Evolutionary conservation across 2,888 invertebrate species (phyloP).

Genomic region (Eupithecia inturbata): DNA sequence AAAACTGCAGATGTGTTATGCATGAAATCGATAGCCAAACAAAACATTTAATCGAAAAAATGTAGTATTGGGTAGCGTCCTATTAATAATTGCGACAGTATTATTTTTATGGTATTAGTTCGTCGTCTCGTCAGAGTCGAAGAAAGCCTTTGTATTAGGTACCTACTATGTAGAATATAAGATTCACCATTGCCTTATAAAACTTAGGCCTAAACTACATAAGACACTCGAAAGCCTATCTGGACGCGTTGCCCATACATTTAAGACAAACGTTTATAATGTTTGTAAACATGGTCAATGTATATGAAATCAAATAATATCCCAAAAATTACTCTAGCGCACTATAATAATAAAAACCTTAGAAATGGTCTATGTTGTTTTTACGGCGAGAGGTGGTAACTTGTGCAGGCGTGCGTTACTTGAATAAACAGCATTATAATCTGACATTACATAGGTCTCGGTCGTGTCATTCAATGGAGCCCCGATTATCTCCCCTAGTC

Average conservation of each 20-base stretch:
- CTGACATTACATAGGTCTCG: background rate
- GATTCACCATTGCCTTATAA: too few species aligned
- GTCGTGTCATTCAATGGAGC: background rate
- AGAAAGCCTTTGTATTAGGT: background rate
- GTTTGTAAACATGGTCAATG: too few species aligned
- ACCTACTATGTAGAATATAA: background rate
- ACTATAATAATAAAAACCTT: too few species aligned
- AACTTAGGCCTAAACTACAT: too few species aligned
- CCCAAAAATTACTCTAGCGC: too few species aligned
- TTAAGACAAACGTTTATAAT: too few species aligned
- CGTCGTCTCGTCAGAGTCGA: background rate
- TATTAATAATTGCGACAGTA: background rate
- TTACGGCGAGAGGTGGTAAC: background rate
- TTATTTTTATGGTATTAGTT: background rate
- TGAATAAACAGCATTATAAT: background rate
- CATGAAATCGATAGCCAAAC: background rate
- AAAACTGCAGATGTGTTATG: background rate
- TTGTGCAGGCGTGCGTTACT: background rate
- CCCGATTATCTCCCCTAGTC: background rate
- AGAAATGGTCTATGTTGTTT: background rate
- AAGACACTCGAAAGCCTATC: background rate
- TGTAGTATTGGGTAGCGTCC: background rate
- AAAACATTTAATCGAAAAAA: background rate
- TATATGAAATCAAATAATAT: too few species aligned
- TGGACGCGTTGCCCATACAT: background rate